Percentiles rank a stretch among this genome's conserved stretches.
phyloP scores from a whole-genome alignment of 2,888 invertebrate species.

The Anoncus sp. region DNA sequence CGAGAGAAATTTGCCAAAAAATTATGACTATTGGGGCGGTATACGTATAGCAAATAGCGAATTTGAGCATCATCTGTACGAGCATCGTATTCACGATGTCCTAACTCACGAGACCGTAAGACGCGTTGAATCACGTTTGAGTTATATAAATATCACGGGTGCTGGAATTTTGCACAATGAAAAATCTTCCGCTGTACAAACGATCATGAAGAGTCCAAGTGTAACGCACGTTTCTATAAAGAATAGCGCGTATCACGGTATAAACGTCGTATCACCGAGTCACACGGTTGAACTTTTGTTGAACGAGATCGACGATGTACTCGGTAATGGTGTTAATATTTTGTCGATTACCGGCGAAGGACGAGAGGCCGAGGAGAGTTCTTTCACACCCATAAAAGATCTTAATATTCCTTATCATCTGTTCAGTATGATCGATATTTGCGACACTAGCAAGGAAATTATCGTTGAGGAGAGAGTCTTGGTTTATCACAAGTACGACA shows the following conservation, averaged over 20 bases:
- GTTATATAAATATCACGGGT: constrained; percentile 93
- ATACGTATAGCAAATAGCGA: constrained; percentile 95
- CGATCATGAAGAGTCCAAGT: constrained; percentile 93
- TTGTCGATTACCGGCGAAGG: constrained; percentile 97
- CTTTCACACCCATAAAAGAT: constrained; percentile 93
- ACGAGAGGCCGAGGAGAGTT: constrained; percentile 93
- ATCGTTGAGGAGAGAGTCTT: constrained; percentile 95
- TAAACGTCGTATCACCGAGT: constrained; percentile 95
- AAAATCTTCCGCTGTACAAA: constrained; percentile 96
- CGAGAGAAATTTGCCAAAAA: constrained; percentile 86
- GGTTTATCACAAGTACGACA: constrained; percentile 98
- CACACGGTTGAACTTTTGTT: constrained; percentile 91
- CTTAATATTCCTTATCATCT: constrained; percentile 94
- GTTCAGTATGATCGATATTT: constrained; percentile 98
- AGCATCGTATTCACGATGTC: constrained; percentile 92
- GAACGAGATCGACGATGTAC: constrained; percentile 90
- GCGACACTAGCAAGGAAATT: constrained; percentile 97
- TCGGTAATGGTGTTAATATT: constrained; percentile 96
- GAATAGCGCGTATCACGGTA: constrained; percentile 95
- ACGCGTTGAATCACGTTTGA: constrained; percentile 90
- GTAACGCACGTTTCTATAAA: constrained; percentile 93
- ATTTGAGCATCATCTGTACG: constrained; percentile 94
- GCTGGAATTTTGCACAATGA: constrained; percentile 98
- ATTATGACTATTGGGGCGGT: constrained; percentile 97
- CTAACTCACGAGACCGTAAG: constrained; percentile 90